Evolutionary conservation across 2,113 vertebrate genomes (phyloP).

Genomic region (Setophaga kirtlandii): DNA sequence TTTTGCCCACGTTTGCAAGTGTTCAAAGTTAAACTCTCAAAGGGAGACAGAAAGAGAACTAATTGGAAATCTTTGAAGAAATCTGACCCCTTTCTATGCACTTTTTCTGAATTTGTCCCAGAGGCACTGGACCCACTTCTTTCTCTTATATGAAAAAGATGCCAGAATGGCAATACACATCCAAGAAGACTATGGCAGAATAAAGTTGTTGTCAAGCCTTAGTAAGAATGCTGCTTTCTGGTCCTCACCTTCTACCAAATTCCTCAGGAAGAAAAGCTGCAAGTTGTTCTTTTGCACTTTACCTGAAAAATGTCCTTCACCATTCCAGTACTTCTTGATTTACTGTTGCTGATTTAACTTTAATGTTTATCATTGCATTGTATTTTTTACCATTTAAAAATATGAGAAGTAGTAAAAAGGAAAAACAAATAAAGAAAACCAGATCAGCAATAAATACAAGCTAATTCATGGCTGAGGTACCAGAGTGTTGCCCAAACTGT

Average conservation of each 20-base stretch:
- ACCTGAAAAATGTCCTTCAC: background rate
- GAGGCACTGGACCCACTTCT: background rate
- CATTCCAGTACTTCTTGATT: background rate
- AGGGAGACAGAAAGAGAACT: background rate
- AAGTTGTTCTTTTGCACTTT: background rate
- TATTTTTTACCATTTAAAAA: background rate
- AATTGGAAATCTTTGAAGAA: background rate
- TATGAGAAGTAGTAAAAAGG: background rate
- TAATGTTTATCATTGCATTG: background rate
- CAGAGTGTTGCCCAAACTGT: background rate
- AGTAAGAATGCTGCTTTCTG: background rate
- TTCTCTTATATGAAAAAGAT: background rate
- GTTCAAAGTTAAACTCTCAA: background rate
- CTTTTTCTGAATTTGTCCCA: background rate
- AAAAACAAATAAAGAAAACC: background rate
- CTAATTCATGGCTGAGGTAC: background rate
- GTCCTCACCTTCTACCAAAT: background rate
- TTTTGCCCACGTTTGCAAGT: rapidly evolving
- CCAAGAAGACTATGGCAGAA: background rate
- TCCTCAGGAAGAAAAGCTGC: background rate
- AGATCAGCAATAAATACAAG: background rate
- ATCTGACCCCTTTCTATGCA: background rate
- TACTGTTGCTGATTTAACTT: background rate
- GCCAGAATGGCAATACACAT: background rate
- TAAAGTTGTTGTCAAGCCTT: background rate